Evolutionary conservation across 2,797 vertebrate genomes (phyloP), one percentile per base, ranked within the genome.

Genomic region (Channa striata): DNA sequence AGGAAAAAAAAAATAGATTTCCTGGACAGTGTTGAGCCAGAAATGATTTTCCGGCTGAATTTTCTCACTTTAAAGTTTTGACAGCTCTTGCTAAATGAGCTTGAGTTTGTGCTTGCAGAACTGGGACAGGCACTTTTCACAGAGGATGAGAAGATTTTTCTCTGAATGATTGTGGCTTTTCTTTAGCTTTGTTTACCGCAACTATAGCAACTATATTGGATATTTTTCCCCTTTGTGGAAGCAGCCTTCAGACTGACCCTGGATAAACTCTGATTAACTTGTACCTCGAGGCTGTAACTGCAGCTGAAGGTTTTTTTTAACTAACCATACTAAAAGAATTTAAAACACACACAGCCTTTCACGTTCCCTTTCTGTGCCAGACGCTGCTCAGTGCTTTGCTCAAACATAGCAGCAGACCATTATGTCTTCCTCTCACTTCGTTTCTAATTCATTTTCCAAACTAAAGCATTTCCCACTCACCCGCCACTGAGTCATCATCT

Each of bases 21-120:
- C 11, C 53, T 79, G 67, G 68, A 71, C 19, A 14, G 76, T 12
- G 2, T 46, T 20, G 60, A 74, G 78, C 62, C 83, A 74, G 46
- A 77, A 82, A 57, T 37, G 56, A 83, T 89, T 87, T 86, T 89
- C 78, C 47, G 21, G 79, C 68, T 84, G 81, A 82, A 74, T 78
- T 75, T 81, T 72, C 72, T 74, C 54, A 52, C 84, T 85, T 74
- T 57, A 73, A 81, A 78, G 73, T 81, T 87, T 79, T 85, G 82
- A 86, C 87, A 88, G 75, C 39, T 57, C 40, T 76, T 39, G 50
- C 72, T 81, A 79, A 91, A 87, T 70, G 86, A 89, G 87, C 66
- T 88, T 86, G 85, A 91, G 88, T 89, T 90, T 85, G 87, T 33
- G 63, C 83, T 86, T 57, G 3, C 73, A 83, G 82, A 88, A 84